Evolutionary conservation across 2,888 invertebrate species (phyloP).

Genomic region (Eupithecia dodoneata): DNA sequence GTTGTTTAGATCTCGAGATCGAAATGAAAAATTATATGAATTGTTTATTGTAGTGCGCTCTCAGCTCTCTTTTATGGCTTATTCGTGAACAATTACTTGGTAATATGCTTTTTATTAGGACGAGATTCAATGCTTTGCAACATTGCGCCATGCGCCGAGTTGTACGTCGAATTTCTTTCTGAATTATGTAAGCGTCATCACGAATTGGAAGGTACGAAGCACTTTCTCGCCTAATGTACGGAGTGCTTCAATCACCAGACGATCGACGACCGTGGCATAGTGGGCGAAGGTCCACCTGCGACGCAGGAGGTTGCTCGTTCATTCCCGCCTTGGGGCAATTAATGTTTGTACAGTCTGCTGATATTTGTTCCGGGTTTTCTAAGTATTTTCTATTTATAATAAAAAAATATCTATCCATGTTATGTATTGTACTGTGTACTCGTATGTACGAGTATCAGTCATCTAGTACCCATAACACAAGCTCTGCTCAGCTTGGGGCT

Average conservation of each 20-base stretch:
- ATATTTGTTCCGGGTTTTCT: no score
- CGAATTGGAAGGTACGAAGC: constrained; percentile 2
- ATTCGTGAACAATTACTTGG: constrained; percentile 66
- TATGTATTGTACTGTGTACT: no score
- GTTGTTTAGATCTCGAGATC: constrained; percentile 49
- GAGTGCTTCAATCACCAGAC: not conserved
- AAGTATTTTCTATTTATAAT: no score
- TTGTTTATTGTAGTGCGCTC: constrained; percentile 68
- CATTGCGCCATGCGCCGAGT: constrained; percentile 10
- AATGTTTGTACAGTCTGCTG: no score
- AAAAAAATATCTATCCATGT: no score
- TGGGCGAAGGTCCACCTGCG: no score
- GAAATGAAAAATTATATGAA: constrained; percentile 76
- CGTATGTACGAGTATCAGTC: no score
- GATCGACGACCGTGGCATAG: not conserved
- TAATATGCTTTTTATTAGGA: constrained; percentile 56
- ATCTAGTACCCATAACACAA: no score
- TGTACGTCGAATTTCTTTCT: not conserved
- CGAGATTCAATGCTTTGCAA: constrained; percentile 27
- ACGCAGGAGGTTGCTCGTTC: no score
- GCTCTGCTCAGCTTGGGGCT: no score
- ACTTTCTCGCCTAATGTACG: constrained; percentile 16
- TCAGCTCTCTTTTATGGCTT: constrained; percentile 51
- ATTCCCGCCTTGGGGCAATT: no score
- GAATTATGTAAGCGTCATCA: constrained; percentile 11